These are phyloP conservation scores for Chaetodon trifasciatus DNA, from an alignment of 2,797 vertebrate species.

Conservation along the genomic window DNA sequence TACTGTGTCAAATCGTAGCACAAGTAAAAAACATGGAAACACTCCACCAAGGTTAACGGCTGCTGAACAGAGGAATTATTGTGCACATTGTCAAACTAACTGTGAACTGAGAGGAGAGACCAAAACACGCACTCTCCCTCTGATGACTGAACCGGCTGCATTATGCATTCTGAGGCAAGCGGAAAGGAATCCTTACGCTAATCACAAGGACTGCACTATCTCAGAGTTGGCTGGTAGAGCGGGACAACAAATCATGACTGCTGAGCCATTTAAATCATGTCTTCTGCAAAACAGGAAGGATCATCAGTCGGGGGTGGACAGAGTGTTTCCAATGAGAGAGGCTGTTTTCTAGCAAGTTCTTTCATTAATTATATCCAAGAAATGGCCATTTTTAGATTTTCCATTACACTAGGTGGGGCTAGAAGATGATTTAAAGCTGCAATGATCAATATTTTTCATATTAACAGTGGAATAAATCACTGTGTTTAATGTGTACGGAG, in stretches of 20 bases:
- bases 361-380: not conserved
- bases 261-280: conserved; percentile 67
- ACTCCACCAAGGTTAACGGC: conserved; percentile 11
- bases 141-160: conserved; percentile 65
- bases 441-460: not conserved
- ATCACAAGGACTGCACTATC: conserved; percentile 80
- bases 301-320: conserved; percentile 21
- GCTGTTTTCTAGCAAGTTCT: conserved; percentile 8
- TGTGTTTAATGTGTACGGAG: not conserved
- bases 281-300: conserved; percentile 69
- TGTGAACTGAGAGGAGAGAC: conserved; percentile 47
- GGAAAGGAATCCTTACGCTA: conserved; percentile 78
- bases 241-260: conserved; percentile 58
- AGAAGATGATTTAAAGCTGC: not conserved
- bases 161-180: conserved; percentile 82
- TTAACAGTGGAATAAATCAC: not conserved
- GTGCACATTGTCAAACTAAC: conserved; percentile 54
- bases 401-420: not conserved
- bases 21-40: conserved; percentile 31
- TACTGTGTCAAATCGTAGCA: conserved; percentile 26
- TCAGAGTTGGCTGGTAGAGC: conserved; percentile 50
- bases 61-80: conserved; percentile 50
- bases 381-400: not conserved
- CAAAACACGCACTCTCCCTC: conserved; percentile 54
- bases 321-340: conserved; percentile 8